phyloP scores from a whole-genome alignment of 2,888 invertebrate species.

The Macroteleia sp. region DNA sequence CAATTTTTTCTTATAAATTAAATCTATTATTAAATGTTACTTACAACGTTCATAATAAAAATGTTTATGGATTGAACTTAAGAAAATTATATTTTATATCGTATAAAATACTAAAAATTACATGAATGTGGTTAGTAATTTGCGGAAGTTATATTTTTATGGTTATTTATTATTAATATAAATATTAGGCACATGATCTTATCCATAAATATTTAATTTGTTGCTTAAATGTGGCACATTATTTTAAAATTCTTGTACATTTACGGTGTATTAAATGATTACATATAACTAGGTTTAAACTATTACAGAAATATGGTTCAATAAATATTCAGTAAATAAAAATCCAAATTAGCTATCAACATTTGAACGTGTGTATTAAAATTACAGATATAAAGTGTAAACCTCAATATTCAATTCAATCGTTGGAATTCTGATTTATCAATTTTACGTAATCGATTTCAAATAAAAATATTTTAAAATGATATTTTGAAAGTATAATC shows the following conservation, averaged over 20 bases:
- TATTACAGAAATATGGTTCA: no score
- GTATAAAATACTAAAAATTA: constrained; percentile 2
- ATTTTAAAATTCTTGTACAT: no score
- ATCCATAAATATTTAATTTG: no score
- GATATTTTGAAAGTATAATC: constrained; percentile 37
- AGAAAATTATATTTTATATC: constrained; percentile 1
- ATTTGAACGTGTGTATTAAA: no score
- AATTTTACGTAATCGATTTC: constrained; percentile 25
- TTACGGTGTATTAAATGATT: no score
- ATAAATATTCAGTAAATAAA: no score
- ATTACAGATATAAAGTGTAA: background rate
- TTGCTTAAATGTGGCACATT: no score
- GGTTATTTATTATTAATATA: no score
- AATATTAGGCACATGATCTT: no score
- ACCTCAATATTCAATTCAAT: constrained; percentile 8
- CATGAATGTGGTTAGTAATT: constrained; percentile 22
- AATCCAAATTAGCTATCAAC: no score
- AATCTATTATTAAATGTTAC: background rate
- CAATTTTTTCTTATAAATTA: background rate
- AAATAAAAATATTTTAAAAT: constrained; percentile 22
- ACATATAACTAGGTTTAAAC: no score
- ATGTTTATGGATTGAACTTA: background rate
- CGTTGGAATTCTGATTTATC: constrained; percentile 14
- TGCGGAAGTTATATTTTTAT: no score
- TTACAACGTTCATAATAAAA: constrained; percentile 14